Evolutionary conservation across 2,797 vertebrate species (phyloP).

Genomic region (Eurystomus glaucurus): DNA sequence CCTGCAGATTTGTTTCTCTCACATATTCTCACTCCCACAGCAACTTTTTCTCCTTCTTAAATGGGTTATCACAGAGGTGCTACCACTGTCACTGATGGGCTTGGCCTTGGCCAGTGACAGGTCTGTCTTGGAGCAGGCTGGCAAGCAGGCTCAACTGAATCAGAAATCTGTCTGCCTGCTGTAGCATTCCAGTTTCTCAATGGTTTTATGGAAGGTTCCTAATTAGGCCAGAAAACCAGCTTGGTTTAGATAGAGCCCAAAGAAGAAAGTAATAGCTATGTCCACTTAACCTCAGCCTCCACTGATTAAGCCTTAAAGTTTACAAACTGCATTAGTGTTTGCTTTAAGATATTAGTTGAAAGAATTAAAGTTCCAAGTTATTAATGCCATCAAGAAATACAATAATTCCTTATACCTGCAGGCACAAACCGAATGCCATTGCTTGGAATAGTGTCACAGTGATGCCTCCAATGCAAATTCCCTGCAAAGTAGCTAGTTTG

Average conservation of each 20-base stretch:
- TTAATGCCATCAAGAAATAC: neutral
- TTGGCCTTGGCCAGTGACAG: neutral
- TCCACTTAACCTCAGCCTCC: neutral
- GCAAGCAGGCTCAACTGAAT: neutral
- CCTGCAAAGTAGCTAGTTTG: neutral
- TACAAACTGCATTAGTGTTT: neutral
- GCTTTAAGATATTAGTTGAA: neutral
- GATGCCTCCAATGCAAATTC: neutral
- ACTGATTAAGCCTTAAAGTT: neutral
- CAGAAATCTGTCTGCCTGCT: neutral
- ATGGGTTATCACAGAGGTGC: neutral
- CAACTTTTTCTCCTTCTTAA: neutral
- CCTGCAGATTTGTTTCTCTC: neutral
- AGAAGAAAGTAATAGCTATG: neutral
- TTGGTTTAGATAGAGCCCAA: neutral
- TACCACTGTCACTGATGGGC: neutral
- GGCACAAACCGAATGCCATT: neutral
- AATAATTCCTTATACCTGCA: neutral
- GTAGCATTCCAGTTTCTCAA: neutral
- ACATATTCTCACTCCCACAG: neutral
- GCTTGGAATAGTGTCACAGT: neutral
- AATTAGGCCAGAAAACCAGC: neutral
- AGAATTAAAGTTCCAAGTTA: neutral
- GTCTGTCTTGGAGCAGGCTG: neutral
- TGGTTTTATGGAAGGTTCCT: neutral